Evolutionary conservation across 2,113 vertebrate genomes (phyloP), one percentile per base, ranked within the genome.

Genomic region (Heteronetta atricapilla): DNA sequence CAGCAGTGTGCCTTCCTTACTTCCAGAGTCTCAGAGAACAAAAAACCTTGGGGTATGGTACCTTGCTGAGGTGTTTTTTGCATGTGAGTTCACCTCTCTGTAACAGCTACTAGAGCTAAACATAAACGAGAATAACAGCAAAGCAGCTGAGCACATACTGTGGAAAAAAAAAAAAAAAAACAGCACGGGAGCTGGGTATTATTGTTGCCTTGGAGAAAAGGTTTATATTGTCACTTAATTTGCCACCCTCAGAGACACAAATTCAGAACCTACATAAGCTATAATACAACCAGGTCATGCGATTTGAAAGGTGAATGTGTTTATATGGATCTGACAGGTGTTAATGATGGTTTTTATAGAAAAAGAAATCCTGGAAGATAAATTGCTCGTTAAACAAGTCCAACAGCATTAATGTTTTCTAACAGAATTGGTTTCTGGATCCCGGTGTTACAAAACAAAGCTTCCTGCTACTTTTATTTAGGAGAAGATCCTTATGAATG

Each of bases 281-380:
- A 11, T 70, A 74, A 91, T 63, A 63, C 63, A 94, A 40, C 9
- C 20, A 67, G 59, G 38, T 69, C 82, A 77, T 53, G 22, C 50
- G 31, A 86, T 77, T 67, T 42, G 29, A 63, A 88, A 93, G 64
- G 75, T 86, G 84, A 94, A 80, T 2, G 1, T 81, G 68, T 86
- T 90, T 86, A 18, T 70, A 80, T 74, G 67, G 75, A 53, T 91
- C 70, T 96, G 92, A 69, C 72, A 73, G 68, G 23, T 90, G 86
- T 70, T 93, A 88, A 93, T 91, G 59, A 89, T 67, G 63, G 46
- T 93, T 91, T 82, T 89, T 82, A 59, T 17, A 55, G n/a, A 44
- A 92, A 94, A 96, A 82, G 55, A 40, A 86, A 77, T 67, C 63
- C 42, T 88, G 88, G 56, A 89, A 82, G 63, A 95, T 55, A 85